phyloP scores from a whole-genome alignment of 2,113 vertebrate species.

The Trematocara macrostoma region DNA sequence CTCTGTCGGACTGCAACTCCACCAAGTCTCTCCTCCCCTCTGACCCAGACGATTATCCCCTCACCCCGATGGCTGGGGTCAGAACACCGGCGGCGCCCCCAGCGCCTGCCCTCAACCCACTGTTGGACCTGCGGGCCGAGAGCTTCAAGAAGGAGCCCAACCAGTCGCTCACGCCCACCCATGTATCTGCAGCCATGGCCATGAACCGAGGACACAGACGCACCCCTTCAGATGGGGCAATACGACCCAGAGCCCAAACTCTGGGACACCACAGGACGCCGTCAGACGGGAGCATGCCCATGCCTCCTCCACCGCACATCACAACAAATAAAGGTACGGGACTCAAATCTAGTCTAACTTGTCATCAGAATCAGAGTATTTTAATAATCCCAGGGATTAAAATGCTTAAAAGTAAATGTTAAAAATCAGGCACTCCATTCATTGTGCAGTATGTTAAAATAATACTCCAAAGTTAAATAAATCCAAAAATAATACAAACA shows the following conservation, averaged over 20 bases:
- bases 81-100: constrained; percentile 22
- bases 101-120: constrained; percentile 71
- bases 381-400: neutral
- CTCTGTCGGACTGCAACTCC: constrained; percentile 88
- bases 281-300: constrained; percentile 75
- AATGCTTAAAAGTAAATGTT: neutral
- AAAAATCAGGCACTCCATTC: neutral
- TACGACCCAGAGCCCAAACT: constrained; percentile 74
- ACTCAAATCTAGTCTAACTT: neutral
- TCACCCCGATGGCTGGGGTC: constrained; percentile 35
- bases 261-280: constrained; percentile 72
- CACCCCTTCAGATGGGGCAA: constrained; percentile 83
- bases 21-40: constrained; percentile 86
- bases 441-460: neutral
- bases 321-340: constrained; percentile 47
- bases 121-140: constrained; percentile 83
- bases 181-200: constrained; percentile 75
- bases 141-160: constrained; percentile 88
- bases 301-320: constrained; percentile 48
- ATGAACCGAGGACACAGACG: constrained; percentile 78
- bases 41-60: constrained; percentile 76
- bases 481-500: neutral
- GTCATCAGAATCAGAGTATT: neutral
- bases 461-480: neutral
- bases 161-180: constrained; percentile 88